Evolutionary conservation across 2,797 vertebrate species (phyloP).

Genomic region (Chromobotia macracanthus): DNA sequence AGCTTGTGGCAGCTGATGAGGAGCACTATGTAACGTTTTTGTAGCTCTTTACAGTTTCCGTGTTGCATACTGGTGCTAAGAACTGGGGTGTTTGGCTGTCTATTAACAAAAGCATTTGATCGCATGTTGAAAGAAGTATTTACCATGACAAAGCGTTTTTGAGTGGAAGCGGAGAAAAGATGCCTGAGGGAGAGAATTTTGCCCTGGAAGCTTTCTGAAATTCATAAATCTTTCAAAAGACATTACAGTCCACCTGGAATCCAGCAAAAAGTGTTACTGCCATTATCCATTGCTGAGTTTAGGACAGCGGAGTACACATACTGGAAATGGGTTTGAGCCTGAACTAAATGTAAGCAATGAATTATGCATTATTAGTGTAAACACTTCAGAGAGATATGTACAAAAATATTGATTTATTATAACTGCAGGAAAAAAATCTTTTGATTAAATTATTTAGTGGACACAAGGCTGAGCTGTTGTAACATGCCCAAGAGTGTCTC

Average conservation of each 20-base stretch:
- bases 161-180: constrained; percentile 25
- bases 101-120: constrained; percentile 38
- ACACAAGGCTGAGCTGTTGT: neutral
- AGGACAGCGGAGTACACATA: constrained; percentile 8
- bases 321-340: constrained; percentile 37
- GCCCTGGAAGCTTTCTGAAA: constrained; percentile 42
- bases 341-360: constrained; percentile 39
- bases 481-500: constrained; percentile 5
- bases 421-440: constrained; percentile 21
- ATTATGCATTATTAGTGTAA: constrained; percentile 50
- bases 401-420: constrained; percentile 28
- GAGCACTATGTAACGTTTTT: neutral
- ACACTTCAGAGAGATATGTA: constrained; percentile 39
- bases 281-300: constrained; percentile 26
- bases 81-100: constrained; percentile 20
- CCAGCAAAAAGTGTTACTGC: constrained; percentile 38
- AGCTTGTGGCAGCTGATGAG: neutral
- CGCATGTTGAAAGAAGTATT: constrained; percentile 39
- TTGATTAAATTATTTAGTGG: constrained; percentile 1
- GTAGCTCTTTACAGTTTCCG: neutral
- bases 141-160: constrained; percentile 46
- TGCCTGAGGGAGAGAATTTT: constrained; percentile 30
- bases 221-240: constrained; percentile 47
- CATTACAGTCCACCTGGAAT: constrained; percentile 38
- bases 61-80: constrained; percentile 26